phyloP scores from a whole-genome alignment of 1,140 invertebrate species.

The Drosophila repletoides region DNA sequence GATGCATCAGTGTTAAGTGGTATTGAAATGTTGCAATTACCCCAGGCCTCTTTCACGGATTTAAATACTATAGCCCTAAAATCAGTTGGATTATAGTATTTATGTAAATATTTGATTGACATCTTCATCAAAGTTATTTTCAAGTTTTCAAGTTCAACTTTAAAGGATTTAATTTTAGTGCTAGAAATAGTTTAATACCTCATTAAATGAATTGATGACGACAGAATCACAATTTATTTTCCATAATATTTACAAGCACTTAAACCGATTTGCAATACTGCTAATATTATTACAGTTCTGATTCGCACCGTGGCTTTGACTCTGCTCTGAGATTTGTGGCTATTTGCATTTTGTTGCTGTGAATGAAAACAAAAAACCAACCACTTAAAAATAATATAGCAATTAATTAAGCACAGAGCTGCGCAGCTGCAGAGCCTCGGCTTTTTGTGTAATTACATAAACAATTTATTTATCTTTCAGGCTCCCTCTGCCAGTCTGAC shows the following conservation, averaged over 20 bases:
- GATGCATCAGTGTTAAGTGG: slow-evolving; percentile 44
- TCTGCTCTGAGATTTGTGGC: slow-evolving; percentile 3
- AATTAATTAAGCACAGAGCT: slow-evolving; percentile 59
- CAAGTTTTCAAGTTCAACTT: too few relatives aligned
- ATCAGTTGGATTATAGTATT: too few relatives aligned
- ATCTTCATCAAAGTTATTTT: too few relatives aligned
- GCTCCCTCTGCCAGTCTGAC: not conserved
- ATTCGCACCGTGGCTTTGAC: slow-evolving; percentile 5
- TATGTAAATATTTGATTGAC: too few relatives aligned
- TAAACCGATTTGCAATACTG: slow-evolving; percentile 21
- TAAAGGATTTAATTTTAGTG: too few relatives aligned
- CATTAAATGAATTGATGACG: slow-evolving; percentile 55
- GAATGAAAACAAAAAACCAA: not conserved
- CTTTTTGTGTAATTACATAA: slow-evolving; percentile 54
- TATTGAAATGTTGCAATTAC: slow-evolving; percentile 53
- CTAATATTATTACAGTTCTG: slow-evolving; percentile 24
- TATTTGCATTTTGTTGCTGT: slow-evolving; percentile 22
- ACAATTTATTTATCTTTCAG: slow-evolving; percentile 37
- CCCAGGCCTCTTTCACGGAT: not conserved
- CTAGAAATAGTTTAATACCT: slow-evolving; percentile 55
- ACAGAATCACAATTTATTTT: slow-evolving; percentile 56
- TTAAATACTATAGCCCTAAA: too few relatives aligned
- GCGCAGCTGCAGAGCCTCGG: too few relatives aligned
- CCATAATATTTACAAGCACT: slow-evolving; percentile 64
- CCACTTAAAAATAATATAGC: slow-evolving; percentile 64